Evolutionary conservation across 2,888 invertebrate genomes (phyloP), one percentile per base, ranked within the genome.

Genomic region (Elysia crispata): DNA sequence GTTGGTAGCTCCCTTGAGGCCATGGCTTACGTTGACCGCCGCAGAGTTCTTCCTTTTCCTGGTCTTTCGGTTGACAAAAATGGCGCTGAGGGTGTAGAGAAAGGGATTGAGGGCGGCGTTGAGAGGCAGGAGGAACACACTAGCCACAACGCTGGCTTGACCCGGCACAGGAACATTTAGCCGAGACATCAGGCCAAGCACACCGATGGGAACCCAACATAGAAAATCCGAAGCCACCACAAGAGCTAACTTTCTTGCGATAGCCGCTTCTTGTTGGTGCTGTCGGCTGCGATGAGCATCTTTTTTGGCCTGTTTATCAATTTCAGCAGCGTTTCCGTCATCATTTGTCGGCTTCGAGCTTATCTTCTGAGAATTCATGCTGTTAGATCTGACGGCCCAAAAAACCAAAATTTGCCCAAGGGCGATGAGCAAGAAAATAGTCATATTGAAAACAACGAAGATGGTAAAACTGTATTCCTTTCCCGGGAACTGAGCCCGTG

Each of bases 31-130:
- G n/a, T n/a, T n/a, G n/a, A n/a, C n/a, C n/a, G n/a, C n/a, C n/a
- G n/a, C n/a, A n/a, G n/a, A n/a, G n/a, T n/a, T n/a, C n/a, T n/a
- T n/a, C 54, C 18, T 25, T 25, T 62, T 62, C n/a, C 25, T 62
- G 8, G 11, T n/a, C n/a, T 62, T 62, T 8, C n/a, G 62, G n/a
- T n/a, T n/a, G 20, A 23, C 66, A 57, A 73, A 1, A 64, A 80
- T n/a, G 6, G 60, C 67, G 13, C 13, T n/a, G 28, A 31, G 5
- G 8, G 67, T 67, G 72, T 76, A 80, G 18, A 80, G 76, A 23
- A 76, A 80, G 6, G 93, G 93, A 85, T 93, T 93, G 31, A 93
- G 89, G 25, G 93, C 93, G 0, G 93, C 92, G 86, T 93, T 93
- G 62, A 93, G 87, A 0, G 93, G 94, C 33, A 93, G 88, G 0